Base-by-base conservation (phyloP, 1,140 invertebrate species). In the Ganaspis sp. region DNA sequence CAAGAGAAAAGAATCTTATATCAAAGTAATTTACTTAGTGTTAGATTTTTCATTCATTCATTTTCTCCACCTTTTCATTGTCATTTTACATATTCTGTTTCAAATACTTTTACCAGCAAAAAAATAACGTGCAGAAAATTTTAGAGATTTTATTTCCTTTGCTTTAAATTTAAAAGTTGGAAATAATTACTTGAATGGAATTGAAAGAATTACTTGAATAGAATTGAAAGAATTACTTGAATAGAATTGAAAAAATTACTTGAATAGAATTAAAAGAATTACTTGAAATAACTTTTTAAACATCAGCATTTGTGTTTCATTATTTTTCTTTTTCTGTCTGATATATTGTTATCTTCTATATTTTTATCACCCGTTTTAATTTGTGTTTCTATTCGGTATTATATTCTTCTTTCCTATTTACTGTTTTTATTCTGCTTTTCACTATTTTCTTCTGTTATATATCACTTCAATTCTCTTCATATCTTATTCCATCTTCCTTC, bases 11-110 rank as follows among this genome's bases (percentile, higher is more conserved):
- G 23, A n/a, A 64, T 29, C 58, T 64, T n/a, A 26, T 29, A 34
- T 29, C 58, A n/a, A 12, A 29, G 23, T 29, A 64, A 64, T 64
- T 64, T 26, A 64, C 21, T 83, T 81, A 83, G 76, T 54, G 45
- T 73, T 64, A 34, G 64, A 37, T 72, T 40, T 71, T 69, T 53
- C 54, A 69, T 74, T 69, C 40, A 73, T n/a, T 58, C 40, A 17
- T 15, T 70, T 69, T 73, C 71, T 75, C 23, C 49, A 70, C 38
- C 38, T 74, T 54, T 21, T 26, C 54, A 70, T 6, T 45, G 19
- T n/a, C n/a, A n/a, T n/a, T n/a, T n/a, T n/a, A n/a, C n/a, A n/a
- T n/a, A n/a, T n/a, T n/a, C n/a, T n/a, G n/a, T n/a, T n/a, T n/a
- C n/a, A n/a, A n/a, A n/a, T n/a, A n/a, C n/a, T n/a, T n/a, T n/a